Evolutionary conservation across 2,888 invertebrate genomes (phyloP), one percentile per base, ranked within the genome.

Genomic region (Pterobdella sp.): DNA sequence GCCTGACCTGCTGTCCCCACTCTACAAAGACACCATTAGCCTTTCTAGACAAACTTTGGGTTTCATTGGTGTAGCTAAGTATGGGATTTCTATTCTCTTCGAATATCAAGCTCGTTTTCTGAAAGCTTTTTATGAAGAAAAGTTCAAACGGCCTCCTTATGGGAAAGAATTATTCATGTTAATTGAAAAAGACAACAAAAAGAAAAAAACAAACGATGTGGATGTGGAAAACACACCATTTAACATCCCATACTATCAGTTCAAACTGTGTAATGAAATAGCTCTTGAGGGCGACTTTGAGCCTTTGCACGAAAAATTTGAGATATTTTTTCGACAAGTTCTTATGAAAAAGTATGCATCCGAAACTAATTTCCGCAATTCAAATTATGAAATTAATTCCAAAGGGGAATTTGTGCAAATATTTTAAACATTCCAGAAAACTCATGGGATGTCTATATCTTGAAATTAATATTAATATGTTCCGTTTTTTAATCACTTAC

Each of bases 21-120:
- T 71, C 22, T 71, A 71, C 31, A 71, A 71, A n/a, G 71, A 71
- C 63, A n/a, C 63, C 63, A 63, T 71, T 10, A 29, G 63, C 36
- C 0, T 63, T 0, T 29, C 63, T 36, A 71, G 63, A n/a, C 71
- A 52, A 7, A 63, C 34, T 10, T 34, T 71, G 10, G n/a, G 36
- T 34, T 31, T 71, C 34, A 7, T 63, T 1, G 71, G 71, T 18
- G 14, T 71, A 7, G 36, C 14, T n/a, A n/a, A 34, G 0, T 22
- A 34, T 36, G 26, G 49, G 4, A 29, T 36, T 4, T 49, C 1
- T 34, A 10, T n/a, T 1, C 34, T 70, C 2, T 34, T 37, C 35
- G 71, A 71, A n/a, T 56, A 63, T n/a, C 71, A 71, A 34, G 63
- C 63, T 18, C 29, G 63, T 31, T 71, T 71, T 63, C 26, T 71